These are phyloP conservation scores for Scomber japonicus DNA, from an alignment of 2,113 vertebrate species.

Conservation along the genomic window DNA sequence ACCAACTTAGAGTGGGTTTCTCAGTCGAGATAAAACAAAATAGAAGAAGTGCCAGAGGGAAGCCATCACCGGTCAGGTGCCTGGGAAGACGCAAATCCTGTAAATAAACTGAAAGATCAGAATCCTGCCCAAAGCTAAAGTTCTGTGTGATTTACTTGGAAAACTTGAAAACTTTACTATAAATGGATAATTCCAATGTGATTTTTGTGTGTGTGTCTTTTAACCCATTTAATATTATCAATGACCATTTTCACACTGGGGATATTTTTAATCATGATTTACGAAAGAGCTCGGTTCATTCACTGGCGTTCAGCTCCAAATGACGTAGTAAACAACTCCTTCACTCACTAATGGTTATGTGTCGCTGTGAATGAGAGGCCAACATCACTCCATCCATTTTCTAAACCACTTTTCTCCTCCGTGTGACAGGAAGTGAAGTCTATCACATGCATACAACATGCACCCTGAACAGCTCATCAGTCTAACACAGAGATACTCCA, in stretches of 20 bases:
- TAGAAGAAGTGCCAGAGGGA: conserved; percentile 58
- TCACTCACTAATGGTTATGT: not conserved
- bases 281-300: not conserved
- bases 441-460: not conserved
- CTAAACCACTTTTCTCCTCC: conserved; percentile 5
- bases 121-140: conserved; percentile 7
- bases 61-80: conserved; percentile 62
- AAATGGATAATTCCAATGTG: conserved; percentile 11
- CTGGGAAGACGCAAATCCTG: conserved; percentile 26
- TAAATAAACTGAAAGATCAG: conserved; percentile 49
- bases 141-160: not conserved
- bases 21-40: conserved; percentile 59
- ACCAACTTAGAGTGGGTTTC: conserved; percentile 36
- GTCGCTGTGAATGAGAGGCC: conserved; percentile 2
- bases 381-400: not conserved
- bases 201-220: conserved; percentile 4
- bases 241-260: conserved; percentile 5
- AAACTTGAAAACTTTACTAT: not conserved
- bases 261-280: conserved; percentile 13
- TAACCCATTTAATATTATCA: conserved; percentile 23
- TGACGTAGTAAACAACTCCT: conserved; percentile 4
- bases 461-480: not conserved
- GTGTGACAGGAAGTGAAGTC: not conserved
- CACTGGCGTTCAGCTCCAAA: not conserved
- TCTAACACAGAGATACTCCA: not conserved